phyloP scores from a whole-genome alignment of 1,140 invertebrate genomes.

The Propsilocerus akamusi region DNA sequence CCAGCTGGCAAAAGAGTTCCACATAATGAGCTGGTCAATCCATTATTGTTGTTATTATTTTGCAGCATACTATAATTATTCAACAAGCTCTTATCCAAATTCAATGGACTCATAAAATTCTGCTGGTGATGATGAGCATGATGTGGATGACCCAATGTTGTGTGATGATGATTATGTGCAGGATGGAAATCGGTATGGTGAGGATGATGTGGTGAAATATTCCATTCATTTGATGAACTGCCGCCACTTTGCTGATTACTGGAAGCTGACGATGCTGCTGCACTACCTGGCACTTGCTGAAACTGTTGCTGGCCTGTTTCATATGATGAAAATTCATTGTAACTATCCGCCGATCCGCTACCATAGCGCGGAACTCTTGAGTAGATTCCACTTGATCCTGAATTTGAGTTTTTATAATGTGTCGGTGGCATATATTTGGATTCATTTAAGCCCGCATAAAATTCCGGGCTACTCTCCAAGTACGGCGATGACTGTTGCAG shows the following conservation, averaged over 20 bases:
- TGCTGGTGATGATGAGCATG: constrained; percentile 30
- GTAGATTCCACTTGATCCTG: constrained; percentile 19
- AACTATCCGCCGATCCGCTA: constrained; percentile 45
- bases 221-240: constrained; percentile 10
- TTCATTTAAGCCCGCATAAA: constrained; percentile 47
- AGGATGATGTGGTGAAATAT: neutral
- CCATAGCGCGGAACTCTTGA: constrained; percentile 15
- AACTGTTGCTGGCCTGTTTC: constrained; percentile 43
- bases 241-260: constrained; percentile 25
- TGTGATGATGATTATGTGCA: neutral
- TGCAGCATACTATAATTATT: constrained; percentile 11
- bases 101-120: constrained; percentile 17
- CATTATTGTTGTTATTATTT: constrained; percentile 1
- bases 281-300: constrained; percentile 61
- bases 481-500: constrained; percentile 33
- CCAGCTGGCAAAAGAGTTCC: neutral
- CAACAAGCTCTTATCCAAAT: constrained; percentile 19
- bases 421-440: constrained; percentile 45
- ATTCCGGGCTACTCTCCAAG: constrained; percentile 51
- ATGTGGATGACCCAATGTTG: constrained; percentile 26
- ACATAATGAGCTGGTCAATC: neutral
- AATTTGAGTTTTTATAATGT: constrained; percentile 43
- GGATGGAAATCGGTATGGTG: neutral
- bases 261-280: constrained; percentile 18
- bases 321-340: constrained; percentile 36